phyloP scores from a whole-genome alignment of 2,797 vertebrate genomes.

The Mus minutoides region DNA sequence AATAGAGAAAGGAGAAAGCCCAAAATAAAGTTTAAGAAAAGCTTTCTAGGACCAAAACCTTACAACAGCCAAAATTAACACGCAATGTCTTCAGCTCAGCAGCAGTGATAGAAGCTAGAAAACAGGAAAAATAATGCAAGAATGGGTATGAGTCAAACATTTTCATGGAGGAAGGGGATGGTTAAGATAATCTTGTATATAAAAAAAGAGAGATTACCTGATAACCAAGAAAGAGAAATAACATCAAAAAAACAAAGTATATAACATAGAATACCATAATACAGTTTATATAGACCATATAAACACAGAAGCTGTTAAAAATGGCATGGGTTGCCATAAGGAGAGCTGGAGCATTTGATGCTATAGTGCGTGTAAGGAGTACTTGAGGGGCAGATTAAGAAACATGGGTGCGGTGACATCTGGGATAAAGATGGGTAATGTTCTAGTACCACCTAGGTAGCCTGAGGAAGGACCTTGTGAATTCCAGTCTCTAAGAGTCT shows the following conservation, averaged over 20 bases:
- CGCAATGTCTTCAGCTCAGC: accelerated
- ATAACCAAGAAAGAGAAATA: not conserved
- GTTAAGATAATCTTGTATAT: not conserved
- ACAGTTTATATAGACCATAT: no score
- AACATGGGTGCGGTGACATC: not conserved
- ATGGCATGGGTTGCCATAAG: not conserved
- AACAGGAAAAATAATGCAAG: not conserved
- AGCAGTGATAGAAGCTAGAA: not conserved
- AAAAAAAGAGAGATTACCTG: not conserved
- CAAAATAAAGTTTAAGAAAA: not conserved
- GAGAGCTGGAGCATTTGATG: not conserved
- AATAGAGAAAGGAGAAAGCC: not conserved
- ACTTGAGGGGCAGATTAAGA: not conserved
- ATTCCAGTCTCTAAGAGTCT: not conserved
- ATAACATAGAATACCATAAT: not conserved
- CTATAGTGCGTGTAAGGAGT: not conserved
- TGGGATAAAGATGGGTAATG: not conserved
- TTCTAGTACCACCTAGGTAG: not conserved
- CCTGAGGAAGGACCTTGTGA: not conserved
- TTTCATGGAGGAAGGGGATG: not conserved
- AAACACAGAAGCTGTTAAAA: not conserved
- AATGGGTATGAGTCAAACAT: not conserved
- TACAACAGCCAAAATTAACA: not conserved
- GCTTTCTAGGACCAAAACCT: not conserved
- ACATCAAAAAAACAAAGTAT: not conserved